Percentiles rank a stretch among this genome's conserved stretches.
Conservation (phyloP, 2,888 invertebrate genomes). For the Lamellibrachia satsuma region DNA sequence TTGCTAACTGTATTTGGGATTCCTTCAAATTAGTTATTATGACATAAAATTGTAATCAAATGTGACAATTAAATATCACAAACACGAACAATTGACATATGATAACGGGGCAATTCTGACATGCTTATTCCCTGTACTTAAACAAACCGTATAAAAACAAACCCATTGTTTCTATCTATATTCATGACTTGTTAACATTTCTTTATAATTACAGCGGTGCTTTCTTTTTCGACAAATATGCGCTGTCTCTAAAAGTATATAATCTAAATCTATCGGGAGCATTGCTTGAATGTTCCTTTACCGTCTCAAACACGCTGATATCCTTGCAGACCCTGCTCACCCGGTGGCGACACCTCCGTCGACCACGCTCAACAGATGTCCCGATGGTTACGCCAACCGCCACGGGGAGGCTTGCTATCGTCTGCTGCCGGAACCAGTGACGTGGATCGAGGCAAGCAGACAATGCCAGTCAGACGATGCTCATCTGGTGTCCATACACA, state of each 20-base stretch:
- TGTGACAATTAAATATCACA: no score
- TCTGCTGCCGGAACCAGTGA: not conserved
- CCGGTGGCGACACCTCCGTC: constrained; percentile 21
- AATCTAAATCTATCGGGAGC: not conserved
- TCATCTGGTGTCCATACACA: constrained; percentile 28
- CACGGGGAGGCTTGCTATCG: constrained; percentile 29
- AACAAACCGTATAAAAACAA: not conserved
- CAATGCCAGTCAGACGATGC: constrained; percentile 26
- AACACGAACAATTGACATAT: no score
- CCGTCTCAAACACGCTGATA: not conserved
- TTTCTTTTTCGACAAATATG: no score
- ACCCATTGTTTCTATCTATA: not conserved
- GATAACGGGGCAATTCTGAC: no score
- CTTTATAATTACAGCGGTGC: no score
- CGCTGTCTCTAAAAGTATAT: not conserved
- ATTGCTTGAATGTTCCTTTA: not conserved
- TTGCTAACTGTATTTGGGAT: no score
- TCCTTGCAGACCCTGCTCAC: constrained; percentile 14
- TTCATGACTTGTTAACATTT: not conserved
- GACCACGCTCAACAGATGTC: constrained; percentile 23
- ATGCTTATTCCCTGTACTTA: no score
- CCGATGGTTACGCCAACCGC: not conserved
- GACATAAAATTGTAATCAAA: no score
- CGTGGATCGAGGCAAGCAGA: constrained; percentile 18
- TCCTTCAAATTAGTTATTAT: no score